Percentiles rank a stretch among this genome's conserved stretches.
Conservation (phyloP, 2,113 vertebrate genomes). For the Crotalus horridus region DNA sequence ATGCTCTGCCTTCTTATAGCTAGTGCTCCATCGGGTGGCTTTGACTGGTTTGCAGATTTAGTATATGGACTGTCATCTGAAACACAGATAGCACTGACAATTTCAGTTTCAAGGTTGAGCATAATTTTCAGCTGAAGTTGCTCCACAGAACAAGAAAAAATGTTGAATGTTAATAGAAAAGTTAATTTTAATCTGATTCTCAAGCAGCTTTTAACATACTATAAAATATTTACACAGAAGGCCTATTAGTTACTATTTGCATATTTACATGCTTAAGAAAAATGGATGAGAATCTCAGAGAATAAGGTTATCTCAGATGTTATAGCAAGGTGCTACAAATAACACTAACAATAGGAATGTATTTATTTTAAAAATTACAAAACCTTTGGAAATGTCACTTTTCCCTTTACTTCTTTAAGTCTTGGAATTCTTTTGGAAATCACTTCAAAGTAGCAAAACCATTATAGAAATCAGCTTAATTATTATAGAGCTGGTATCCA, state of each 20-base stretch:
- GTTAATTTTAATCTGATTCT: slow-evolving; percentile 17
- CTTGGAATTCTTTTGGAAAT: slow-evolving; percentile 34
- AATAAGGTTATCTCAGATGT: background rate
- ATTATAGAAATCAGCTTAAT: slow-evolving; percentile 23
- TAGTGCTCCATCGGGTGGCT: slow-evolving; percentile 90
- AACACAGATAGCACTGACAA: slow-evolving; percentile 63
- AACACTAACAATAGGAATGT: background rate
- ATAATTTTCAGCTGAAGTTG: slow-evolving; percentile 24
- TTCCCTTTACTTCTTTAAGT: slow-evolving; percentile 21
- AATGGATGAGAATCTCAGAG: slow-evolving; percentile 41
- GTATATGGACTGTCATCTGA: slow-evolving; percentile 98
- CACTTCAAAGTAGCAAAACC: slow-evolving; percentile 25
- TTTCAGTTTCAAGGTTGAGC: slow-evolving; percentile 39
- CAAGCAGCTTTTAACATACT: slow-evolving; percentile 10
- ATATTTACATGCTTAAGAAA: slow-evolving; percentile 29
- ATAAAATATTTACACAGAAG: slow-evolving; percentile 16
- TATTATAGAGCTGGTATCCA: background rate
- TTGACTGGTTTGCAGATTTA: slow-evolving; percentile 90
- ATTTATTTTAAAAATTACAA: background rate
- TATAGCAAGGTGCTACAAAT: slow-evolving; percentile 28
- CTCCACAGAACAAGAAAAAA: background rate
- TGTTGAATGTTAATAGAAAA: slow-evolving; percentile 23
- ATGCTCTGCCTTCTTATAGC: slow-evolving; percentile 98
- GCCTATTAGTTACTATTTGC: background rate
- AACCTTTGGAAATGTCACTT: background rate